Base-by-base conservation (phyloP, 1,140 invertebrate genomes). In the Drosophila parvula region DNA sequence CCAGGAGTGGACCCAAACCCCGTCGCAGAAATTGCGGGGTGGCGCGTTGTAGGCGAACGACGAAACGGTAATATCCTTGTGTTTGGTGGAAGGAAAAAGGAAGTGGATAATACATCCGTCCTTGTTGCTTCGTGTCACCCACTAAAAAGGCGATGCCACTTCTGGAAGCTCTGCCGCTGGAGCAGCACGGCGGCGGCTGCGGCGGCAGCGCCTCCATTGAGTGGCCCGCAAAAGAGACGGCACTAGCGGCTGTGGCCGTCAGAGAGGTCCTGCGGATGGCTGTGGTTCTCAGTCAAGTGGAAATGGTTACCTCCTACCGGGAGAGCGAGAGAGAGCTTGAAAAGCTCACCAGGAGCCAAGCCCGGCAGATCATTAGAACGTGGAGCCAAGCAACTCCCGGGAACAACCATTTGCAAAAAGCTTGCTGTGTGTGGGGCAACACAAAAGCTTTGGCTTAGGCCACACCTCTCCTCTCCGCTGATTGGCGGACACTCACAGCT, bases 21-120 rank as follows among this genome's bases (percentile, higher is more conserved):
- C 43, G 55, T 9, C 3, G 16, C 30, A 10, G 7, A n/a, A 53
- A 30, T 30, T 36, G 11, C 11, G 45, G 18, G 41, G 73, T 44
- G 51, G 56, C 44, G 57, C 45, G 60, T 76, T 82, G 70, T 82
- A 73, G 76, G 79, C 76, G 83, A 88, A 80, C 91, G 80, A 90
- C 91, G 91, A 92, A 92, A 92, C 91, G 91, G 91, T 92, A 92
- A 92, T 92, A 92, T 92, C 91, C 91, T 92, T 92, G 91, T 92
- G 91, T 92, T 92, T 92, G 91, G 91, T 92, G 91, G 91, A 92
- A 92, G 91, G 91, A 92, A 92, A 92, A 92, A 92, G 91, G 91
- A 92, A 92, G 91, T 92, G 91, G 91, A 92, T 92, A 92, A 92
- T 92, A 92, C 91, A 92, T 92, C 91, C 91, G 91, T 92, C 91